Base-by-base conservation (phyloP, 2,113 vertebrate species). In the Cygnus atratus region DNA sequence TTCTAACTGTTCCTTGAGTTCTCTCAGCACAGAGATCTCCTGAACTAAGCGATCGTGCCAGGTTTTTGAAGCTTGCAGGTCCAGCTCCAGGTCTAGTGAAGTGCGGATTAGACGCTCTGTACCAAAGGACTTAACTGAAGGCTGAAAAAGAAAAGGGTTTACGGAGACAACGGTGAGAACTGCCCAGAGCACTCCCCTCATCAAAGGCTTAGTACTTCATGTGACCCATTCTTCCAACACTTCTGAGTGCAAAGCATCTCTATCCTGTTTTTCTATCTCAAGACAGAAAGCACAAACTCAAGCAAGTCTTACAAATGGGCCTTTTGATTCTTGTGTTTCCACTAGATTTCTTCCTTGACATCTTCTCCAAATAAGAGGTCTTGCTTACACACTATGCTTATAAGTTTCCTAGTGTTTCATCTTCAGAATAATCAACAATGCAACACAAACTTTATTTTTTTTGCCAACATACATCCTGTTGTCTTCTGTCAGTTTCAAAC, bases 61-160 rank as follows among this genome's bases (percentile, higher is more conserved):
- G 3, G 99, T 99, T 94, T 99, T 98, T 0, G 98, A 99, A 46
- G 99, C 99, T 96, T 99, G 99, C 95, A 99, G 97, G 97, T 99
- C 99, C 93, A 99, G 77, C 96, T 99, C 99, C 58, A 99, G 98
- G 96, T 99, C 99, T 88, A 99, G 97, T 0, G 99, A 98, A 18
- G 99, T 99, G 94, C 98, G 98, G 82, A 99, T 98, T 10, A 99
- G 97, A 18, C 99, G 98, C 62, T 99, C 99, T 6, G 98, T 72
- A 66, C 98, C 98, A 1, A 97, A 94, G 71, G 97, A 95, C 87
- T 98, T 98, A 77, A 98, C 5, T 0, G 98, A 98, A 93, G 99
- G 98, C 99, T 99, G 84, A 11, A 48, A 94, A 43, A 90, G 67
- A 41, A 41, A 55, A 61, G 19, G 22, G 24, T 4, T 15, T 14